Evolutionary conservation across 1,140 invertebrate species (phyloP), one percentile per base, ranked within the genome.

Genomic region (Elysia chlorotica): DNA sequence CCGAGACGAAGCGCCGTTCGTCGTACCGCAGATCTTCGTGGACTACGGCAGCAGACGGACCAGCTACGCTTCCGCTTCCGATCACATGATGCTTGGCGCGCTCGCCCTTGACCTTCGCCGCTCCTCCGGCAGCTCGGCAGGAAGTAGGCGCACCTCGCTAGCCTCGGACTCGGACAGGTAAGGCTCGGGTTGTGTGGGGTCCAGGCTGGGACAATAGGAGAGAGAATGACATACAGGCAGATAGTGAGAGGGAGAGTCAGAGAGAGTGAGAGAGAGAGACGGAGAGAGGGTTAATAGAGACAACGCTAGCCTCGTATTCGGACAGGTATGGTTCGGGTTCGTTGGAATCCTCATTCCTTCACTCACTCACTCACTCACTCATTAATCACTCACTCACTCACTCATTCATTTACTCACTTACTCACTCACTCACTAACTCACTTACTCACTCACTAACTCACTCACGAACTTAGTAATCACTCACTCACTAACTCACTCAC

Each of bases 21-120:
- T 83, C 54, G 81, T 83, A 4, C 81, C 81, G 3, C 81, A 81
- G 71, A 83, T 83, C 30, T 83, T 81, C 72, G 81, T 83, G 25
- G 81, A 83, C 72, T 83, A 83, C 69, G 81, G 81, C 3, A 81
- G 80, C 57, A 73, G 81, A 54, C 59, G 81, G 53, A 83, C 81
- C 3, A 81, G 79, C 14, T 81, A 80, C 48, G 80, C 81, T 2
- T 83, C 81, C 4, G 76, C 74, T 10, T 75, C 74, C 0, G 81
- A 81, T 59, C 79, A 82, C 74, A 72, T 79, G 67, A 76, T 76
- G 74, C 69, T 76, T 1, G 77, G 77, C 0, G 77, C 77, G 10
- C 69, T 78, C 21, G 74, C 77, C 14, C 71, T 78, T 63, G 77
- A 76, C 72, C 56, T 76, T 38, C 75, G 81, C 14, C 69, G 81